Conservation (phyloP, 2,888 invertebrate genomes). For the Hartigia nigra region DNA sequence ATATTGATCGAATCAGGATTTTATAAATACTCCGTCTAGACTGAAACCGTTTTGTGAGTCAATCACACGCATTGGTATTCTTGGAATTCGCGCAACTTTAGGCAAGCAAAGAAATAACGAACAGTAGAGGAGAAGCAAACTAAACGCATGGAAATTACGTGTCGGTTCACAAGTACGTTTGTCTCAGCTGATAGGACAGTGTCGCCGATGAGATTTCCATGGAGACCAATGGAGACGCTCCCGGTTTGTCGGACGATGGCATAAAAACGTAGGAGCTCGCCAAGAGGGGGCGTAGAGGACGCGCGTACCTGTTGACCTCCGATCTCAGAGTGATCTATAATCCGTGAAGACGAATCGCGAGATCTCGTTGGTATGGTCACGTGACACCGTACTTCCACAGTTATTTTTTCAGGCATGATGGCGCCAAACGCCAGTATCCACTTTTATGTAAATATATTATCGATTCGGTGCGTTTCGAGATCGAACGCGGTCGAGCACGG, state of each 20-base stretch:
- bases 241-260: background rate
- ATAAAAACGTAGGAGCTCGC: background rate
- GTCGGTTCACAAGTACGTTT: background rate
- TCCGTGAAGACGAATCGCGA: slow-evolving; percentile 41
- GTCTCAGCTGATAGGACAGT: background rate
- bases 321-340: slow-evolving; percentile 28
- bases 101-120: background rate
- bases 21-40: background rate
- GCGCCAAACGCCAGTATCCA: slow-evolving; percentile 69
- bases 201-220: background rate
- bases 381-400: slow-evolving; percentile 65
- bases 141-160: background rate
- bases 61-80: background rate
- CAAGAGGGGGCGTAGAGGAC: slow-evolving; percentile 6
- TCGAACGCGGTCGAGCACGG: slow-evolving; percentile 16
- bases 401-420: slow-evolving; percentile 71
- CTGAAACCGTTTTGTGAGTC: background rate
- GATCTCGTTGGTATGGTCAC: slow-evolving; percentile 66
- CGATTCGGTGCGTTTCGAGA: slow-evolving; percentile 49
- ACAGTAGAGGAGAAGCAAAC: background rate
- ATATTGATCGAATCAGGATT: background rate
- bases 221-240: background rate
- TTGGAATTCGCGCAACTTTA: background rate
- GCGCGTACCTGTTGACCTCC: slow-evolving; percentile 36
- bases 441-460: slow-evolving; percentile 65